Evolutionary conservation across 2,113 vertebrate genomes (phyloP), one percentile per base, ranked within the genome.

Genomic region (Microtus ochrogaster): DNA sequence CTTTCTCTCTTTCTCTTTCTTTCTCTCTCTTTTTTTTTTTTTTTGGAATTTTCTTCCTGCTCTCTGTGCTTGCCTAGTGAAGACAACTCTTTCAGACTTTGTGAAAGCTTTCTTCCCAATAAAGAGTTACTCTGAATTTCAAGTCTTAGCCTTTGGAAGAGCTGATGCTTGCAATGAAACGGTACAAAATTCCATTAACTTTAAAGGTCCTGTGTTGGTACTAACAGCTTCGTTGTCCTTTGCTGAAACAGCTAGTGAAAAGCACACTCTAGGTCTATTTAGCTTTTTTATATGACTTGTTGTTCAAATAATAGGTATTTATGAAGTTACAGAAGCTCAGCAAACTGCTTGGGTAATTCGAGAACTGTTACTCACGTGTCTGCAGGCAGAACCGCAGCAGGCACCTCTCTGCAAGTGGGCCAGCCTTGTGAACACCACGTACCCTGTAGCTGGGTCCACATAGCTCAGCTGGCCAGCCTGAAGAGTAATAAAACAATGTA

Each of bases 381-480:
- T 99, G 98, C 98, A 98, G 0, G 98, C 99, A 55, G 96, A 99
- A 83, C 99, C 99, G 2, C 99, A 99, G 97, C 99, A 99, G 44
- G 87, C 94, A 30, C 99, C 99, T 93, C 99, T 98, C 98, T 98
- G 98, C 97, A 98, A 98, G 98, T 98, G 99, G 95, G 99, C 99
- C 94, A 97, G 98, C 98, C 97, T 97, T 1, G 99, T 99, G 97
- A 99, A 98, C 95, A 98, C 99, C 92, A 97, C 66, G 96, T 95
- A 98, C 70, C 98, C 99, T 19, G 98, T 98, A 95, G 96, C 98
- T 36, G 99, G 99, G 97, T 99, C 99, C 88, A 97, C 91, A 17
- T 99, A 99, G 95, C 95, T 99, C 94, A 98, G 98, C 98, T 98
- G 98, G 96, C 98, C 98, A 92, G 98, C 98, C 99, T 99, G 96